These are phyloP conservation scores for Heterochromis multidens DNA, from an alignment of 2,113 vertebrate species.

Conservation along the genomic window DNA sequence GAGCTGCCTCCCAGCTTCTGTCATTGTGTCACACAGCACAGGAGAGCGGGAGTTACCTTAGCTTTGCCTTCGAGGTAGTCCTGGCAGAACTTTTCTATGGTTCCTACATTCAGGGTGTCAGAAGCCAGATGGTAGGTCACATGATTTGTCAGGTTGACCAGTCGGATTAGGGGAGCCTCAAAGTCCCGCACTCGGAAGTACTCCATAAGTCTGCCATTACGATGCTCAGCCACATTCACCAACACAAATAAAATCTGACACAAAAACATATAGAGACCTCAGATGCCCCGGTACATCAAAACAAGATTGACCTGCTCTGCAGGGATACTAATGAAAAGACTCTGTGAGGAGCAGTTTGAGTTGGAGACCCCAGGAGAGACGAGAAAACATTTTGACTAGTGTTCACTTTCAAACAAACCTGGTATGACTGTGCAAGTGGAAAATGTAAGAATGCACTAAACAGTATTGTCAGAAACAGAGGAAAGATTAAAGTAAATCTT, in stretches of 20 bases:
- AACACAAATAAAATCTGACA: slow-evolving; percentile 84
- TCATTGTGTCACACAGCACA: background rate
- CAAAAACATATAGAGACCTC: background rate
- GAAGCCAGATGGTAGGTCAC: slow-evolving; percentile 86
- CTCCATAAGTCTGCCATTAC: slow-evolving; percentile 83
- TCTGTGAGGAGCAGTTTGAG: background rate
- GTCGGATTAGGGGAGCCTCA: slow-evolving; percentile 80
- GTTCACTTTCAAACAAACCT: fast-evolving
- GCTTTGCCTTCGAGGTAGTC: slow-evolving; percentile 81
- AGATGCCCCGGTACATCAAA: background rate
- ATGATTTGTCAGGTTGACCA: slow-evolving; percentile 83
- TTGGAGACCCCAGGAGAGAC: background rate
- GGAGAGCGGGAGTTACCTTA: slow-evolving; percentile 73
- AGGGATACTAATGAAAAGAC: background rate
- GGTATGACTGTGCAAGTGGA: background rate
- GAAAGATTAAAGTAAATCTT: background rate
- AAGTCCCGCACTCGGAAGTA: slow-evolving; percentile 82
- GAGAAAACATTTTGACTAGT: background rate
- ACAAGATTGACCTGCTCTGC: background rate
- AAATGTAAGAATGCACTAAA: background rate
- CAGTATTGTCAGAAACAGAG: background rate
- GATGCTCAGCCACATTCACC: slow-evolving; percentile 79
- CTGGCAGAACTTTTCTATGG: slow-evolving; percentile 77
- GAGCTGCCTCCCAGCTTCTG: background rate
- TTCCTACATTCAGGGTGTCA: slow-evolving; percentile 74